phyloP scores from a whole-genome alignment of 1,140 invertebrate species.

The Polyergus mexicanus region DNA sequence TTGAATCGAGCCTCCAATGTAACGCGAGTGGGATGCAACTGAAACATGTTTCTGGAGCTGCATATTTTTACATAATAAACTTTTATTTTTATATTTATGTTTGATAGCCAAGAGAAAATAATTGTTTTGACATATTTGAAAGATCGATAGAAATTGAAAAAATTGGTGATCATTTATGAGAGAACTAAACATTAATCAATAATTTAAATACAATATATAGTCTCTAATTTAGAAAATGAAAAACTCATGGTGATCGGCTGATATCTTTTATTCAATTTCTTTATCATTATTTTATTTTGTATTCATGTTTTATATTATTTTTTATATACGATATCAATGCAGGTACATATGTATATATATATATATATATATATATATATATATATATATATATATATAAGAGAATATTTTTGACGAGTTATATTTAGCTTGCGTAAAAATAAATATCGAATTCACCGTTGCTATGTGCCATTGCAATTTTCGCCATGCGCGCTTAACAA shows the following conservation, averaged over 20 bases:
- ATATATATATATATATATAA: neutral
- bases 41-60: conserved; percentile 19
- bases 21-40: conserved; percentile 52
- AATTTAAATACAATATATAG: neutral
- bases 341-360: too few species aligned
- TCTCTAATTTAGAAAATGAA: neutral
- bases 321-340: neutral
- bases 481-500: neutral
- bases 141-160: neutral
- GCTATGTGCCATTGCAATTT: conserved; percentile 29
- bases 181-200: neutral
- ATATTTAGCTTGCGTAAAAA: conserved; percentile 39
- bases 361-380: neutral
- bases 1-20: conserved; percentile 61
- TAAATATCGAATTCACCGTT: conserved; percentile 41
- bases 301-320: neutral
- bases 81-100: conserved; percentile 8
- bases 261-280: neutral
- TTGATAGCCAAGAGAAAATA: neutral
- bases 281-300: neutral
- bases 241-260: neutral
- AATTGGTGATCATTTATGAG: neutral
- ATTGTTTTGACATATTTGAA: neutral
- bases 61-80: conserved; percentile 32
- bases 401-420: conserved; percentile 13